These are phyloP conservation scores for Loris lydekkerianus DNA, from an alignment of 2,797 vertebrate genomes.

Conservation along the genomic window DNA sequence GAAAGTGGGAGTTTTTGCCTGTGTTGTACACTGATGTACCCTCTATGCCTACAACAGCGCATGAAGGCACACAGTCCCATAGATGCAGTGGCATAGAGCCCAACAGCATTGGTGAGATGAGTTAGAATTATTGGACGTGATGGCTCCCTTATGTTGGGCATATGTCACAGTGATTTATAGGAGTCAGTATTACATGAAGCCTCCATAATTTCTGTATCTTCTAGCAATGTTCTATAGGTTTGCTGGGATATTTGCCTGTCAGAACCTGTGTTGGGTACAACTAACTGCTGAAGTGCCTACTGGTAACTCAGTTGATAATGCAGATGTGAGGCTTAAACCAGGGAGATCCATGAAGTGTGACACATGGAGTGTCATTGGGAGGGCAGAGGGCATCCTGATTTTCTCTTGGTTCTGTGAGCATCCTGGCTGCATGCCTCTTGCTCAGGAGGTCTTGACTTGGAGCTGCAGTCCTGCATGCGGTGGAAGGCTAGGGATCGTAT, in stretches of 20 bases:
- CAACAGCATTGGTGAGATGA: accelerated
- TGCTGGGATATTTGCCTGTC: neutral
- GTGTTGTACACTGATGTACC: neutral
- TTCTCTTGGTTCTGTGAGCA: neutral
- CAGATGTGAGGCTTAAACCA: neutral
- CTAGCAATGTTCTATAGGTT: accelerated
- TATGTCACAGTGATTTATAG: neutral
- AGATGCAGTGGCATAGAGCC: neutral
- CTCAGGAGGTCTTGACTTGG: neutral
- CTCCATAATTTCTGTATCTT: neutral
- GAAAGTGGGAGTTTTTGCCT: neutral
- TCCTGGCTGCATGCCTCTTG: neutral
- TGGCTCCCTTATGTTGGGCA: neutral
- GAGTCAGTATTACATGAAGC: accelerated
- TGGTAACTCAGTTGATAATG: neutral
- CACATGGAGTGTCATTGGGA: neutral
- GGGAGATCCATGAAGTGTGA: neutral
- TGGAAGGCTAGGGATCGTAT: neutral
- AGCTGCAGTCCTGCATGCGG: neutral
- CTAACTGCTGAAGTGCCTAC: neutral
- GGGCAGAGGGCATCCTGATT: neutral
- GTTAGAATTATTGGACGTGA: neutral
- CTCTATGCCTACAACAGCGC: accelerated
- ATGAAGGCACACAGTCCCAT: accelerated
- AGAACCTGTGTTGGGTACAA: neutral